Evolutionary conservation across 2,797 vertebrate genomes (phyloP), one percentile per base, ranked within the genome.

Genomic region (Chloroceryle inda): DNA sequence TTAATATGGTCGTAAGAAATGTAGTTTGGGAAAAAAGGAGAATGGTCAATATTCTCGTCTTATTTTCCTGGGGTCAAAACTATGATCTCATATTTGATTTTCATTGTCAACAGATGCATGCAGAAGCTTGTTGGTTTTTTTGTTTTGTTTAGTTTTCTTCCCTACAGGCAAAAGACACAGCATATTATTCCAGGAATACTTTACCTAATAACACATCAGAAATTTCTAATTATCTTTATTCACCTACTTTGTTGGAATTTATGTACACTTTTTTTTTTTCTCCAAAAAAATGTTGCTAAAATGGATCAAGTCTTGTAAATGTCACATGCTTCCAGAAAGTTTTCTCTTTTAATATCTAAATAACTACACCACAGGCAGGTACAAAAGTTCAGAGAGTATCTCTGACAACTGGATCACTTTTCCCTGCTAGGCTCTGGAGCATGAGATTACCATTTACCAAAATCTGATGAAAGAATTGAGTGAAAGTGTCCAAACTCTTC

Each of bases 371-470:
- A 12, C 14, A 38, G n/a, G 13, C 31, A 68, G 53, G 19, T 50
- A n/a, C 22, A 85, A 23, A 80, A 75, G 42, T 62, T 56, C 19
- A 35, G 10, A 26, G 21, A 2, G 1, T 49, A 1, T 75, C 21
- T 61, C 37, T 6, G 19, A 49, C 21, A 94, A 42, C 16, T 72
- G n/a, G 3, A 10, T 76, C 56, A 85, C 27, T 75, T 59, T 59
- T 67, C 56, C 55, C 75, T 91, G 27, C 6, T 81, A 99, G 99
- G 98, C 95, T 45, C 82, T 99, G 64, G 98, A 98, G 71, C 98
- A 98, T 9, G 98, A 98, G 80, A 97, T 99, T 79, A 96, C 98
- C 69, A 95, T 98, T 93, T 97, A 98, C 73, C 94, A 98, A 96
- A 95, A 94, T 76, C 89, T 99, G 89, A 63, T 98, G 85, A 97